Conservation (phyloP, 2,888 invertebrate species). For the Deroplatys truncata region DNA sequence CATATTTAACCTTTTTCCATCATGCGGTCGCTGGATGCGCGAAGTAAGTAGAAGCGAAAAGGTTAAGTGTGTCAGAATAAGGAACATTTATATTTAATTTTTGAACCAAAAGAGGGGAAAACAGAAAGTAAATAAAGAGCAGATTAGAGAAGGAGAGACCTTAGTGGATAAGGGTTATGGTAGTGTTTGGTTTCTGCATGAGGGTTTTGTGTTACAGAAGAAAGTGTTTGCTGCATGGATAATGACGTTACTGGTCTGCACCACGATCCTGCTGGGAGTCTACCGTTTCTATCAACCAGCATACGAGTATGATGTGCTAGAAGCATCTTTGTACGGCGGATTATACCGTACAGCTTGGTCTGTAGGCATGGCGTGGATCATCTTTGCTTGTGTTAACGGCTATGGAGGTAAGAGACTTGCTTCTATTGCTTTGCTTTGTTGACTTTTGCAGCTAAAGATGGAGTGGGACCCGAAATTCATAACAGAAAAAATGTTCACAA, state of each 20-base stretch:
- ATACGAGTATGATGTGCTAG: constrained; percentile 48
- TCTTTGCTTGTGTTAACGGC: constrained; percentile 53
- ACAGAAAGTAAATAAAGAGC: too few relatives aligned
- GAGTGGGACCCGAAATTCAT: too few relatives aligned
- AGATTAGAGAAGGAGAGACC: too few relatives aligned
- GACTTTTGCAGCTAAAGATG: too few relatives aligned
- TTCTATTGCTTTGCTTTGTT: background rate
- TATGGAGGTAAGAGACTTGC: constrained; percentile 47
- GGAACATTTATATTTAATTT: too few relatives aligned
- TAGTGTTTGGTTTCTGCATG: background rate
- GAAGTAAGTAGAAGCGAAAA: too few relatives aligned
- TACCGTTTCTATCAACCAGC: constrained; percentile 40
- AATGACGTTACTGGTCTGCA: background rate
- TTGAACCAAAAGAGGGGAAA: too few relatives aligned
- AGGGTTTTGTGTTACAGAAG: background rate
- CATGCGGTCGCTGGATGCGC: too few relatives aligned
- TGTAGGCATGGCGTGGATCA: constrained; percentile 47
- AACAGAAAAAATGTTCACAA: too few relatives aligned
- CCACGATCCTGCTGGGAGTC: constrained; percentile 10
- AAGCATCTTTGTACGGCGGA: constrained; percentile 54
- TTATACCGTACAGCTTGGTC: constrained; percentile 56
- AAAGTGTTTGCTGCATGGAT: background rate
- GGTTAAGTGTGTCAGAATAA: too few relatives aligned
- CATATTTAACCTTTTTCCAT: too few relatives aligned
- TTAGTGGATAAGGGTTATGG: too few relatives aligned